Evolutionary conservation across 2,113 vertebrate genomes (phyloP).

Genomic region (Cygnus buccinator): DNA sequence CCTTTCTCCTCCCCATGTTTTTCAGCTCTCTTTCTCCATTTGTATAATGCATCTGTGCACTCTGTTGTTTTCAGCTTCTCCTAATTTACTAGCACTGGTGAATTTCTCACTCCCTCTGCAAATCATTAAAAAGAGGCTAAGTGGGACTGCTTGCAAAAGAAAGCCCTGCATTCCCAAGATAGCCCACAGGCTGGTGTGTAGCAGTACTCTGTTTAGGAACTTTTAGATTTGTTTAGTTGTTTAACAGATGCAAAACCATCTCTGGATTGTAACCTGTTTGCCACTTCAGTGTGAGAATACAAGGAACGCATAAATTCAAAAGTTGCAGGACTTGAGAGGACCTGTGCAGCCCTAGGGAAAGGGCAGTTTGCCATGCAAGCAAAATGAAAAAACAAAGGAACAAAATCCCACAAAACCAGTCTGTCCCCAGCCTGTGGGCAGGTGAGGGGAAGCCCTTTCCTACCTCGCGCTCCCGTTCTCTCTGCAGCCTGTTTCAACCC

Average conservation of each 20-base stretch:
- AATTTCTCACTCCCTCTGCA: not conserved
- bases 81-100: conserved; percentile 1
- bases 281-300: not conserved
- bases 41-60: not conserved
- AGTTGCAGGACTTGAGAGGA: conserved; percentile 11
- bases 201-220: not conserved
- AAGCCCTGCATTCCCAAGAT: not conserved
- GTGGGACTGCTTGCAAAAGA: conserved; percentile 1
- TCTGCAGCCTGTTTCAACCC: not conserved
- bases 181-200: not conserved
- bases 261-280: not conserved
- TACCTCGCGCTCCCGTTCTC: not conserved
- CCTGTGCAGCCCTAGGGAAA: not conserved
- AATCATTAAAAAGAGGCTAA: not conserved
- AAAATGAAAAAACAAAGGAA: not conserved
- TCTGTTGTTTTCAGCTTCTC: conserved; percentile 17
- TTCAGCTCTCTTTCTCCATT: not conserved
- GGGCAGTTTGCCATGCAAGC: not conserved
- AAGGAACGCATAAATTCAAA: not conserved
- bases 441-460: not conserved
- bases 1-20: not conserved
- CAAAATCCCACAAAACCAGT: not conserved
- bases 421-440: not conserved
- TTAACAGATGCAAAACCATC: not conserved
- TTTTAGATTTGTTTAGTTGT: not conserved